These are phyloP conservation scores for Oceanodroma tethys DNA, from an alignment of 2,113 vertebrate genomes.

Conservation along the genomic window DNA sequence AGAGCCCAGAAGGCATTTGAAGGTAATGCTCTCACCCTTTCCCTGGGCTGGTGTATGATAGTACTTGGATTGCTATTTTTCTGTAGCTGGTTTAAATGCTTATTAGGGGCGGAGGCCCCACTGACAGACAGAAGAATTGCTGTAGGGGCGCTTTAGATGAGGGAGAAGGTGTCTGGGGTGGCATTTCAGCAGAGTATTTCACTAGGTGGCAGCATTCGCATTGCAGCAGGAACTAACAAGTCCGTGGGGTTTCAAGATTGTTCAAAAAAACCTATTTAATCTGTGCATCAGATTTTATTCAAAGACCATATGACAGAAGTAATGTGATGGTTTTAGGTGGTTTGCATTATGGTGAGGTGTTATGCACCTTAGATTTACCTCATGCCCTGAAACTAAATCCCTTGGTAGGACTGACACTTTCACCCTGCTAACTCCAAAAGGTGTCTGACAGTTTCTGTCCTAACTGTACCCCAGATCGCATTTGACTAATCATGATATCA, in stretches of 20 bases:
- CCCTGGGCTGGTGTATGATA: neutral
- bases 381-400: neutral
- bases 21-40: conserved; percentile 73
- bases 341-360: neutral
- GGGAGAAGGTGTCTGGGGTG: neutral
- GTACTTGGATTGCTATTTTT: neutral
- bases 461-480: neutral
- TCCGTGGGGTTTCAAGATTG: accelerated
- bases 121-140: neutral
- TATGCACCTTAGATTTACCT: neutral
- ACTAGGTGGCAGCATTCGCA: neutral
- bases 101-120: neutral
- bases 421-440: neutral
- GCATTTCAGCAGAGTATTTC: neutral
- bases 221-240: accelerated
- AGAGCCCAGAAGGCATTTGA: conserved; percentile 97
- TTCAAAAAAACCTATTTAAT: neutral
- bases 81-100: neutral
- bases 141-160: neutral
- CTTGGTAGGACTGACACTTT: neutral
- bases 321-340: neutral
- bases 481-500: neutral
- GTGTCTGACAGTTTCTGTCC: neutral
- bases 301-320: neutral
- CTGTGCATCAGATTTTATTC: neutral